A percentile compares a stretch with the other conserved stretches of the same genome.
These are phyloP conservation scores for Glareola pratincola DNA, from an alignment of 2,113 vertebrate genomes.

Conservation along the genomic window DNA sequence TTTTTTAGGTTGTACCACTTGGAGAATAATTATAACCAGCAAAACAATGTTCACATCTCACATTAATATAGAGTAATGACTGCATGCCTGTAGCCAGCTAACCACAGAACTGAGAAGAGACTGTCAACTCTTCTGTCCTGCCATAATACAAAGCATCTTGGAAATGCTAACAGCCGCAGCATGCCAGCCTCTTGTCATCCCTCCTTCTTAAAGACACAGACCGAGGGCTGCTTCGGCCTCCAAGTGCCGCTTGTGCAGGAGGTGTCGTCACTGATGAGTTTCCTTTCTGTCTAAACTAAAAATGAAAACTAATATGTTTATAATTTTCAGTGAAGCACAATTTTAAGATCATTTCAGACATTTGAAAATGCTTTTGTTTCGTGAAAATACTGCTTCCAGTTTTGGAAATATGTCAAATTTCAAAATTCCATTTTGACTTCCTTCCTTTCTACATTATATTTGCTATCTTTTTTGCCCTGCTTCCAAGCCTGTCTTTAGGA, in stretches of 20 bases:
- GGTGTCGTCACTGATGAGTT: neutral
- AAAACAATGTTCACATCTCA: constrained; percentile 36
- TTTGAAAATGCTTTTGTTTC: neutral
- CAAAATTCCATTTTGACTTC: neutral
- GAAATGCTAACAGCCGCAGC: constrained; percentile 17
- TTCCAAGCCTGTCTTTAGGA: neutral
- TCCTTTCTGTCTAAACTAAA: neutral
- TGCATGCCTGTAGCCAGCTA: constrained; percentile 52
- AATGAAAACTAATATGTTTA: neutral
- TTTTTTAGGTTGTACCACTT: constrained; percentile 29
- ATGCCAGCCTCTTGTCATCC: constrained; percentile 36
- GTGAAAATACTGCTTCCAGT: neutral
- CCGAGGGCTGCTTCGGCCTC: neutral
- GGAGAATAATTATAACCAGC: constrained; percentile 36
- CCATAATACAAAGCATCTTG: constrained; percentile 59
- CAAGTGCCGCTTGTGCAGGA: neutral
- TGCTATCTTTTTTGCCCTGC: neutral
- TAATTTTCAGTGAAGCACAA: neutral
- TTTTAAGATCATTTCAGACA: neutral
- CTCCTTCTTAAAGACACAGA: constrained; percentile 46
- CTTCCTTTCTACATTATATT: neutral
- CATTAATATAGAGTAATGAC: constrained; percentile 59
- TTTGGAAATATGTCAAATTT: neutral
- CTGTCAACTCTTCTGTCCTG: constrained; percentile 57
- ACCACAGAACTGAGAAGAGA: constrained; percentile 63